These are phyloP conservation scores for Himalopsyche anomala DNA, from an alignment of 2,888 invertebrate genomes.

Conservation along the genomic window DNA sequence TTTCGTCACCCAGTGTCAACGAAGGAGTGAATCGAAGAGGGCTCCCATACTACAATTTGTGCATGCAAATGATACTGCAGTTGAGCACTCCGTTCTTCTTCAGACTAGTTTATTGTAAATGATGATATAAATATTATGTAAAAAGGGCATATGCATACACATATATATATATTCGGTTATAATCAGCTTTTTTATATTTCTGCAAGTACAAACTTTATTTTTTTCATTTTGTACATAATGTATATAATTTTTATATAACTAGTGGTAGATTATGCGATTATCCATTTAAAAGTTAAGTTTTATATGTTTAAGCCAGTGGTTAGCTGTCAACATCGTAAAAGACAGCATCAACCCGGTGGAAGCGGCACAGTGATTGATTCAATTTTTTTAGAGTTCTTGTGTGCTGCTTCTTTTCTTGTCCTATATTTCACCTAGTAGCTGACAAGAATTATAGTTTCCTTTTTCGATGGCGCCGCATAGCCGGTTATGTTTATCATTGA, in stretches of 20 bases:
- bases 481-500: constrained; percentile 60
- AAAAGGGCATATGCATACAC: not conserved
- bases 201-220: constrained; percentile 79
- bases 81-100: too few relatives aligned
- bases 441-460: not conserved
- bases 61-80: too few relatives aligned
- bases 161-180: constrained; percentile 4
- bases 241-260: constrained; percentile 71
- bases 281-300: constrained; percentile 45
- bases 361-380: not conserved
- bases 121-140: constrained; percentile 3
- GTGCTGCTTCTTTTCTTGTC: not conserved
- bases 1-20: not conserved
- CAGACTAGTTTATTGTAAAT: too few relatives aligned
- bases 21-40: not conserved
- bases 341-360: constrained; percentile 16
- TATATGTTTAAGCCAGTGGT: constrained; percentile 46
- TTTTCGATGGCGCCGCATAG: constrained; percentile 59
- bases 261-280: constrained; percentile 48
- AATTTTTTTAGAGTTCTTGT: not conserved
- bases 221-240: constrained; percentile 77
- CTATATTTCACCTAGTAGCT: not conserved
- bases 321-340: constrained; percentile 39
- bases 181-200: constrained; percentile 72
- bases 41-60: too few relatives aligned